These are phyloP conservation scores for Oreochromis spilurus DNA, from an alignment of 2,113 vertebrate genomes.

Conservation along the genomic window DNA sequence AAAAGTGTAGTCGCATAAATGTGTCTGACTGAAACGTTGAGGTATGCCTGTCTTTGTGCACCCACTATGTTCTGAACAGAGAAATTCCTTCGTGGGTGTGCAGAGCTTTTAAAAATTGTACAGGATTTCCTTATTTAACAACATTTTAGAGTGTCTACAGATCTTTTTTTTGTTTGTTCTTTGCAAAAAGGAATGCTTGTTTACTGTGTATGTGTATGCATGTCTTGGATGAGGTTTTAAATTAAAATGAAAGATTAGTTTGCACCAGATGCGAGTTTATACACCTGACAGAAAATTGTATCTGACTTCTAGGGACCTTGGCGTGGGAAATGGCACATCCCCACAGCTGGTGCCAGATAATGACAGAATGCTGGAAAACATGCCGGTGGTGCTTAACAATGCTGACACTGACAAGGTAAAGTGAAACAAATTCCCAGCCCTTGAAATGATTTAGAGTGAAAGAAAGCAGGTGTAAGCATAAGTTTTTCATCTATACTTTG, in stretches of 20 bases:
- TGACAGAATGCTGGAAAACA: conserved; percentile 64
- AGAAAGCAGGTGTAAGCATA: neutral
- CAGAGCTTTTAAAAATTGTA: neutral
- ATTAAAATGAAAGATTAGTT: neutral
- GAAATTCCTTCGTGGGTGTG: neutral
- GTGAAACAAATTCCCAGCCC: neutral
- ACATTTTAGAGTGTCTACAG: neutral
- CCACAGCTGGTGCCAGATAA: conserved; percentile 73
- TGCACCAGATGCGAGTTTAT: neutral
- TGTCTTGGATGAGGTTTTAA: neutral
- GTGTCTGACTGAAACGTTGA: neutral
- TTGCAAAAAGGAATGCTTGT: neutral
- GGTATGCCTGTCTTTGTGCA: neutral
- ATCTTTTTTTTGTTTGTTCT: neutral
- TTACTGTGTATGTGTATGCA: neutral
- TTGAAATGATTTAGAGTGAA: neutral
- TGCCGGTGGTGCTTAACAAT: conserved; percentile 75
- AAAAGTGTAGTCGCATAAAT: neutral
- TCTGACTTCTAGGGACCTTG: conserved; percentile 75
- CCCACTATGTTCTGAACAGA: neutral
- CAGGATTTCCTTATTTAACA: neutral
- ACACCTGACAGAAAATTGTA: conserved; percentile 18
- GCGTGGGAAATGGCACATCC: conserved; percentile 67
- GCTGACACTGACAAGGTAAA: conserved; percentile 81
- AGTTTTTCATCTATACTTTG: neutral